Conservation (phyloP, 2,888 invertebrate genomes). For the Torymus aiolomorphi region DNA sequence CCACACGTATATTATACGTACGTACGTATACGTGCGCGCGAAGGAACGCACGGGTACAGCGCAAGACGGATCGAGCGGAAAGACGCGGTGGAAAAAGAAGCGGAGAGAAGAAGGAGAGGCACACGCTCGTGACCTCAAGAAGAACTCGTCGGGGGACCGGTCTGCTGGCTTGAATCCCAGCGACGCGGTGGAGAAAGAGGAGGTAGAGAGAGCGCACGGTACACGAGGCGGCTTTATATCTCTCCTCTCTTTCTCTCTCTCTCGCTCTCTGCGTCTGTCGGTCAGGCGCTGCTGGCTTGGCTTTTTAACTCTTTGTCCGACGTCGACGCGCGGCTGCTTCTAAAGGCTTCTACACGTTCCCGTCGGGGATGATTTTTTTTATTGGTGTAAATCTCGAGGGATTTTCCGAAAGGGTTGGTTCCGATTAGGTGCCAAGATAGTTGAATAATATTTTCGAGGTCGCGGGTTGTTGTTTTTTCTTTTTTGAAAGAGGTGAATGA, state of each 20-base stretch:
- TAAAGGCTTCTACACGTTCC: too few species aligned
- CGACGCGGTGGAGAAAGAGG: not conserved
- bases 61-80: constrained; percentile 38
- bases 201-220: constrained; percentile 20
- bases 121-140: constrained; percentile 61
- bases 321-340: too few species aligned
- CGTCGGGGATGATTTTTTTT: not conserved
- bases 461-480: not conserved
- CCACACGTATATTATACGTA: not conserved
- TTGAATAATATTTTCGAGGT: constrained; percentile 19
- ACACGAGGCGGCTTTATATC: constrained; percentile 40
- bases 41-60: not conserved
- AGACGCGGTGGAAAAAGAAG: constrained; percentile 59
- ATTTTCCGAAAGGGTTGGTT: constrained; percentile 13
- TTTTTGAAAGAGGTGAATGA: too few species aligned
- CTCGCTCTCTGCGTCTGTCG: not conserved
- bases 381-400: constrained; percentile 9
- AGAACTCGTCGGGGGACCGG: constrained; percentile 59
- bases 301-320: constrained; percentile 35
- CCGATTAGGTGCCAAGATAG: constrained; percentile 8
- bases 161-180: constrained; percentile 52
- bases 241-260: not conserved
- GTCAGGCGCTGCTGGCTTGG: not conserved
- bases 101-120: constrained; percentile 32
- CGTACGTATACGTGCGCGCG: not conserved